A percentile compares a stretch with the other conserved stretches of the same genome.
These are phyloP conservation scores for Tetragnatha montana DNA, from an alignment of 2,888 invertebrate species.

Conservation along the genomic window DNA sequence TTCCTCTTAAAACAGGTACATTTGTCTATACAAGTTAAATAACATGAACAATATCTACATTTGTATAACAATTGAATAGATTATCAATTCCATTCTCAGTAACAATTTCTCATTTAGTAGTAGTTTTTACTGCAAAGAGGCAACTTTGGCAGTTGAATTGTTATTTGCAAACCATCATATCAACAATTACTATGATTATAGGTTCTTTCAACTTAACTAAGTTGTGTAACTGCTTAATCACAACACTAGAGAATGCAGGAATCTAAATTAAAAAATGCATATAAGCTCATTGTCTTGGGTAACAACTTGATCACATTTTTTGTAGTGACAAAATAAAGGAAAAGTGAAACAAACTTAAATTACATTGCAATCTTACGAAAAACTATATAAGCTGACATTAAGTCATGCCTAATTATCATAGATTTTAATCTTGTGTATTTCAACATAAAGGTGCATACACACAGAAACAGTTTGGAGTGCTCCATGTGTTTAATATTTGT, in stretches of 20 bases:
- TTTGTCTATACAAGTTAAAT: conserved; percentile 46
- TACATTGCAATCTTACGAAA: too few relatives aligned
- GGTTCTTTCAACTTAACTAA: background rate
- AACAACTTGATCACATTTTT: background rate
- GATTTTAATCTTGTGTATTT: too few relatives aligned
- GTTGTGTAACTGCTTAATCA: background rate
- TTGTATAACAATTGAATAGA: conserved; percentile 45
- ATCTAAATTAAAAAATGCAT: background rate
- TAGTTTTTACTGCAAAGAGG: conserved; percentile 13
- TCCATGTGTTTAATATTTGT: too few relatives aligned
- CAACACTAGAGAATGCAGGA: background rate
- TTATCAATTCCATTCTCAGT: conserved; percentile 41
- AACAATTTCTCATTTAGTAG: conserved; percentile 24
- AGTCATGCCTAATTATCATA: too few relatives aligned
- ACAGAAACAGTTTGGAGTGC: too few relatives aligned
- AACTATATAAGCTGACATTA: too few relatives aligned
- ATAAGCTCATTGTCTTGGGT: conserved; percentile 10
- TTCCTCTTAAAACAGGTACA: conserved; percentile 50
- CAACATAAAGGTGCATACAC: too few relatives aligned
- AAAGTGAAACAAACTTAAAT: too few relatives aligned
- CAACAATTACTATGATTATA: background rate
- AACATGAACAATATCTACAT: conserved; percentile 57
- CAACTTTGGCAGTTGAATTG: conserved; percentile 31
- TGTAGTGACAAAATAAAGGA: background rate
- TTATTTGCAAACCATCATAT: background rate